Evolutionary conservation across 92 coral and sea anemone species (phyloP).

Genomic region (Micromussa lordhowensis): DNA sequence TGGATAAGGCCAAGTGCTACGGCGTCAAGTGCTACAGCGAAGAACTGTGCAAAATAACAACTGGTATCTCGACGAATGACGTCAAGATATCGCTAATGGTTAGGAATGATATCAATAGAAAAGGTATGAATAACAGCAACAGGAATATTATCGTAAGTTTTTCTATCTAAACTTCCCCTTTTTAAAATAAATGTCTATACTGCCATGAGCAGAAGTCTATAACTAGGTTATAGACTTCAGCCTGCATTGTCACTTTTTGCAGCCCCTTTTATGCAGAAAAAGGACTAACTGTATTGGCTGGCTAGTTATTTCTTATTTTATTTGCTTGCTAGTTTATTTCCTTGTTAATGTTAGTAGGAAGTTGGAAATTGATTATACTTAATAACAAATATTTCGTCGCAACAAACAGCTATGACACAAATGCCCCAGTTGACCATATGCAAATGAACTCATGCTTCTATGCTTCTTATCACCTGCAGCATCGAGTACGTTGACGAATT

Average conservation of each 20-base stretch:
- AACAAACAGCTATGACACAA: too few relatives aligned
- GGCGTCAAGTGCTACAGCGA: conserved; percentile 92
- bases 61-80: conserved; percentile 84
- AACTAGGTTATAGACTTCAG: background rate
- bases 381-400: too few relatives aligned
- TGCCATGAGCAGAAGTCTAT: background rate
- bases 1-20: conserved; percentile 90
- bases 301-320: too few relatives aligned
- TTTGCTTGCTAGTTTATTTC: too few relatives aligned
- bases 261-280: too few relatives aligned
- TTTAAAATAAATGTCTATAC: background rate
- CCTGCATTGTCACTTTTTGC: background rate
- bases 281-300: too few relatives aligned
- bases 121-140: conserved; percentile 66
- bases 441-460: too few relatives aligned
- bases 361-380: too few relatives aligned
- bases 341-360: too few relatives aligned
- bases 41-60: conserved; percentile 82
- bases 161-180: background rate
- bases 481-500: background rate
- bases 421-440: too few relatives aligned
- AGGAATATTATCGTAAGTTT: background rate
- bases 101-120: conserved; percentile 85
- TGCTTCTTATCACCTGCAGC: too few relatives aligned
- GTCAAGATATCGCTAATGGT: conserved; percentile 99